A percentile compares a stretch with the other conserved stretches of the same genome.
phyloP scores from a whole-genome alignment of 2,797 vertebrate species.

The Periophthalmus magnuspinnatus region DNA sequence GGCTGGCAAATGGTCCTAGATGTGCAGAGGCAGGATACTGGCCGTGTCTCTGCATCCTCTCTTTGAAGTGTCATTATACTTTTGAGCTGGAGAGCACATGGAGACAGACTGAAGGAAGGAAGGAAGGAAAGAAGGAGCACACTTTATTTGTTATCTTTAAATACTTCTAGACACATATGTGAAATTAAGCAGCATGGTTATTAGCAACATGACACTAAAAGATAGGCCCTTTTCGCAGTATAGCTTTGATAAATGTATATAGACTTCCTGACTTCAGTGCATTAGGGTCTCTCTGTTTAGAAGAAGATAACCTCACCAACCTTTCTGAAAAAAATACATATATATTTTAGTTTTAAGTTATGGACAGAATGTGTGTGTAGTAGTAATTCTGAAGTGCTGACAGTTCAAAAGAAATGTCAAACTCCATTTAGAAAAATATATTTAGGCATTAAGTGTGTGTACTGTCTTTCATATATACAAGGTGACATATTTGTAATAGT shows the following conservation, averaged over 20 bases:
- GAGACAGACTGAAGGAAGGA: not conserved
- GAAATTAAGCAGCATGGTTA: not conserved
- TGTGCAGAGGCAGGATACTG: slow-evolving; percentile 56
- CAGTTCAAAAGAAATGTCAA: not conserved
- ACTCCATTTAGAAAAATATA: not conserved
- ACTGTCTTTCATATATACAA: not conserved
- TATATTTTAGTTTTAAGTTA: not conserved
- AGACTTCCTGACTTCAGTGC: not conserved
- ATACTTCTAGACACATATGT: not conserved
- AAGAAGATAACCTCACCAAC: not conserved
- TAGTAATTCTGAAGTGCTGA: not conserved
- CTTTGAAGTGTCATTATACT: slow-evolving; percentile 67
- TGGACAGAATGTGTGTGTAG: not conserved
- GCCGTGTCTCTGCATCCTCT: slow-evolving; percentile 47
- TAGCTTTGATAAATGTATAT: not conserved
- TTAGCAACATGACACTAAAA: not conserved
- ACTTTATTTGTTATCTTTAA: not conserved
- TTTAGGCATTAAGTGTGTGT: not conserved
- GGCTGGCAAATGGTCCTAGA: slow-evolving; percentile 67
- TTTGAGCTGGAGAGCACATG: slow-evolving; percentile 19
- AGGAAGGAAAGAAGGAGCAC: no score
- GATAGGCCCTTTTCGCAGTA: no score
- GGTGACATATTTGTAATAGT: slow-evolving; percentile 5
- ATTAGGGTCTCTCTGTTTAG: not conserved
- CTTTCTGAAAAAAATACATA: not conserved